phyloP scores from a whole-genome alignment of 23 tunicate species.

The Trididemnum clinides region DNA sequence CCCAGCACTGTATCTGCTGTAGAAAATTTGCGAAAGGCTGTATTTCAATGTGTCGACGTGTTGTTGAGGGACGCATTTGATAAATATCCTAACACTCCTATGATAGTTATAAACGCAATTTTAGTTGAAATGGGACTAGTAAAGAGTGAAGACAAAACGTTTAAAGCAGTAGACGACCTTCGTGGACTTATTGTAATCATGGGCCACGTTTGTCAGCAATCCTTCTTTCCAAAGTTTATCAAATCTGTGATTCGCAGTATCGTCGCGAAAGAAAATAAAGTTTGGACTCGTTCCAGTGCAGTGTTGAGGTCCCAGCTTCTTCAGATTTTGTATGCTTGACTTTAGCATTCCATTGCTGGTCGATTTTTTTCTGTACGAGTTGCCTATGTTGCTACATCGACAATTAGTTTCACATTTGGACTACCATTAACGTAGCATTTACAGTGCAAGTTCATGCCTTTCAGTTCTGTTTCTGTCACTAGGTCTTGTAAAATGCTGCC shows the following conservation, averaged over 20 bases:
- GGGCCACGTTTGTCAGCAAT: constrained; percentile 57
- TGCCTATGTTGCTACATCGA: too few relatives aligned
- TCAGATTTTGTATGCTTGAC: constrained; percentile 53
- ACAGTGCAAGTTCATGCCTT: too few relatives aligned
- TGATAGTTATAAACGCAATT: constrained; percentile 60
- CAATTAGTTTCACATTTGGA: too few relatives aligned
- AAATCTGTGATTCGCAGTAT: constrained; percentile 51
- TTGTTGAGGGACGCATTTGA: constrained; percentile 53
- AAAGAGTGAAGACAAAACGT: constrained; percentile 70
- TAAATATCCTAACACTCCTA: constrained; percentile 71
- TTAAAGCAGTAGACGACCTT: constrained; percentile 29
- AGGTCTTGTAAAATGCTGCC: too few relatives aligned
- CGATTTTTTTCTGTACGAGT: too few relatives aligned
- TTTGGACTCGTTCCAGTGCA: constrained; percentile 37
- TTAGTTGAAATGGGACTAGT: constrained; percentile 66
- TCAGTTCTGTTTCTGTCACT: too few relatives aligned
- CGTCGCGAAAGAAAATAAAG: constrained; percentile 48
- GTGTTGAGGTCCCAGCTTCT: constrained; percentile 46
- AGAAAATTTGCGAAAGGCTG: constrained; percentile 24
- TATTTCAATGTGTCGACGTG: constrained; percentile 62
- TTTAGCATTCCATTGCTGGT: too few relatives aligned
- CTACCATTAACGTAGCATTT: too few relatives aligned
- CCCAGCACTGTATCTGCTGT: constrained; percentile 13
- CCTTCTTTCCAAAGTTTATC: constrained; percentile 61
- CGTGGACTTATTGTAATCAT: constrained; percentile 39